Evolutionary conservation across 2,797 vertebrate genomes (phyloP), one percentile per base, ranked within the genome.

Genomic region (Enteromius trimaculatus): DNA sequence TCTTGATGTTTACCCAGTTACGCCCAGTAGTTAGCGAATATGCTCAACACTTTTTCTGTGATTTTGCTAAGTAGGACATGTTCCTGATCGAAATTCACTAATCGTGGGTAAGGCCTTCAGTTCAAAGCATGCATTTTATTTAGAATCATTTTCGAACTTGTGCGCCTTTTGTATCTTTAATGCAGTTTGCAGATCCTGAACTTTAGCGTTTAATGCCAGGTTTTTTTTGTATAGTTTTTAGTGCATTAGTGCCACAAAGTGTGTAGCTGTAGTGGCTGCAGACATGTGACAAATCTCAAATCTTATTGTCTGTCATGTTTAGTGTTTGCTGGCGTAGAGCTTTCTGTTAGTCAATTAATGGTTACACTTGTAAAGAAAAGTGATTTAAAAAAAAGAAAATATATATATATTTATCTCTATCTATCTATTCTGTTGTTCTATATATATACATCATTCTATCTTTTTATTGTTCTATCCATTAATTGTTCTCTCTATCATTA

Each of bases 21-120:
- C 6, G 3, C 69, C 37, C 60, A 26, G 55, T 29, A 42, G 16
- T 66, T 55, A 19, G n/a, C n/a, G 23, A 31, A 65, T 79, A 79
- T n/a, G 31, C 31, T 75, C 17, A 55, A 55, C 72, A 55, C 17
- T 51, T 26, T 75, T 55, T 37, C 31, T 75, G 72, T 75, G 72
- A 75, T 55, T 55, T 75, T n/a, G 21, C 21, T 37, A 53, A 75
- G 47, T 23, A 55, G 31, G 31, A 37, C 51, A 51, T 37, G 31
- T 75, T 55, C 51, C 72, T 55, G 31, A 51, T 72, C 17, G 9
- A 72, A 21, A 72, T 72, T 29, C 23, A 8, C 39, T 70, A 19
- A 47, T 71, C 26, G 19, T 21, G 9, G 16, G 14, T 47, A 21
- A 51, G 42, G 47, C 72, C 31, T 75, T 37, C 3, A 44, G 65